phyloP scores from a whole-genome alignment of 2,797 vertebrate genomes.

The Silurus aristotelis region DNA sequence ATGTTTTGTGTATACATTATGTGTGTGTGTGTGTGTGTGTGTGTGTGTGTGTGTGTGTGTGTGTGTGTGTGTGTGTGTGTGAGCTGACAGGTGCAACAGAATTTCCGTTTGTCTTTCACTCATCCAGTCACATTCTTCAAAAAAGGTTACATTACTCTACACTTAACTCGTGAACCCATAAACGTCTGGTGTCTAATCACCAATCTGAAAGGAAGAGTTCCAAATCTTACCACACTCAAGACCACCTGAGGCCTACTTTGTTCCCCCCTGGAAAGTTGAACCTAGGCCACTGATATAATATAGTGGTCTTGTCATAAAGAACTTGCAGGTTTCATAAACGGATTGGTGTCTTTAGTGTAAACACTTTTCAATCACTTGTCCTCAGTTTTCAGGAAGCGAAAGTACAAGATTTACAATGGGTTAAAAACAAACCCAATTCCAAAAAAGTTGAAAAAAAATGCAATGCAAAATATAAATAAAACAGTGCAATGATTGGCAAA shows the following conservation, averaged over 20 bases:
- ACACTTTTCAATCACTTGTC: background rate
- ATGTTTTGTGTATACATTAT: background rate
- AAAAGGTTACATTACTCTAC: background rate
- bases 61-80: background rate
- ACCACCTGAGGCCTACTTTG: too few relatives aligned
- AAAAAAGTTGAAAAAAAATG: too few relatives aligned
- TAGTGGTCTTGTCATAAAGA: background rate
- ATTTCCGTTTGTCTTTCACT: background rate
- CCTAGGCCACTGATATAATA: background rate
- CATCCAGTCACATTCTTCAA: background rate
- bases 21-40: background rate
- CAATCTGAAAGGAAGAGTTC: background rate
- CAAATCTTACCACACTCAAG: background rate
- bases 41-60: constrained; percentile 22
- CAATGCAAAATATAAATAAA: too few relatives aligned
- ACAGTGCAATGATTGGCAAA: too few relatives aligned
- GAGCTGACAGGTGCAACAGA: background rate
- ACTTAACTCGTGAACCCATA: background rate
- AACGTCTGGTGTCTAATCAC: background rate
- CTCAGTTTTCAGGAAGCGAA: background rate
- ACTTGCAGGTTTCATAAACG: background rate
- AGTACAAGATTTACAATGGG: background rate
- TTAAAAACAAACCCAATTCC: too few relatives aligned
- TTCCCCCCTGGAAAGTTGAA: too few relatives aligned
- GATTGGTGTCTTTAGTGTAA: background rate